phyloP scores from a whole-genome alignment of 2,888 invertebrate genomes.

The Hirtodrosophila alboralis region DNA sequence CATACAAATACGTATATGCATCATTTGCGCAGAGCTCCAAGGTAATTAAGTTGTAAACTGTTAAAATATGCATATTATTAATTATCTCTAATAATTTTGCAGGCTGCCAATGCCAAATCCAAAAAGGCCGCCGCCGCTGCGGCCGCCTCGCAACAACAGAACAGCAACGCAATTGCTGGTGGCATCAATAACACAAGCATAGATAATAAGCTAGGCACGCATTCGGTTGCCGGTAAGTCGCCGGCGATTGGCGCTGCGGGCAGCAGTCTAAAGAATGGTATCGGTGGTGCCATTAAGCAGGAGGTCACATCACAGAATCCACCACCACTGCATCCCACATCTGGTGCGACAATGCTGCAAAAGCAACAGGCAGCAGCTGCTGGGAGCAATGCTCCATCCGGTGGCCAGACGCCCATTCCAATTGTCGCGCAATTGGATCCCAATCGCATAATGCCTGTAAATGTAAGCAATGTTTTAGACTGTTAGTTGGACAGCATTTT shows the following conservation, averaged over 20 bases:
- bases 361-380: constrained; percentile 68
- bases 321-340: constrained; percentile 79
- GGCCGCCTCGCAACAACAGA: constrained; percentile 76
- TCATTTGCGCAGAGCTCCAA: constrained; percentile 74
- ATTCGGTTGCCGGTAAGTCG: constrained; percentile 45
- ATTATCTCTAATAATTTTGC: constrained; percentile 30
- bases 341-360: constrained; percentile 65
- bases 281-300: constrained; percentile 64
- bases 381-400: constrained; percentile 22
- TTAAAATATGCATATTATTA: neutral
- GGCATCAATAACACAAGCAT: constrained; percentile 30
- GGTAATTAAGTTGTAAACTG: constrained; percentile 65
- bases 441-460: constrained; percentile 86
- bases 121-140: constrained; percentile 83
- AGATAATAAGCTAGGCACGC: constrained; percentile 34
- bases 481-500: no score
- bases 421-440: constrained; percentile 85
- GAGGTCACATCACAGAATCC: constrained; percentile 78
- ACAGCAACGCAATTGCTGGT: constrained; percentile 30
- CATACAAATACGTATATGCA: constrained; percentile 16
- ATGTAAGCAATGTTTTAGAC: constrained; percentile 77
- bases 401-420: constrained; percentile 79
- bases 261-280: constrained; percentile 67
- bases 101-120: constrained; percentile 83
- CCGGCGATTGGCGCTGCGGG: constrained; percentile 36